Evolutionary conservation across 2,888 invertebrate genomes (phyloP).

Genomic region (Caenorhabditis sp.): DNA sequence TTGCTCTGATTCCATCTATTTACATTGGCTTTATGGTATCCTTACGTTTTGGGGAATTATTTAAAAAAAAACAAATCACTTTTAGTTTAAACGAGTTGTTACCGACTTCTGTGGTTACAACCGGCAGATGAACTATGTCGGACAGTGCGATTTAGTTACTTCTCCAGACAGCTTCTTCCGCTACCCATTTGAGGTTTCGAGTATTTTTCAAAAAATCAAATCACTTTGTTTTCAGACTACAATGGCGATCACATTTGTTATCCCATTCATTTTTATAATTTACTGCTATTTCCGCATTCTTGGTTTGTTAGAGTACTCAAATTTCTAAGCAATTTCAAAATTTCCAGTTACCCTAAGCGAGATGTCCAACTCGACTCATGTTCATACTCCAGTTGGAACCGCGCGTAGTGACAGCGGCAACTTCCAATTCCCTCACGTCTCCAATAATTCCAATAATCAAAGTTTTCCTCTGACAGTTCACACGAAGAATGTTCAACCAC

Average conservation of each 20-base stretch:
- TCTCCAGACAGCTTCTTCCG: slow-evolving; percentile 62
- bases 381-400: slow-evolving; percentile 71
- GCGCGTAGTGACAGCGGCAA: slow-evolving; percentile 69
- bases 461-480: slow-evolving; percentile 66
- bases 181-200: slow-evolving; percentile 67
- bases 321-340: not conserved
- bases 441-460: slow-evolving; percentile 37
- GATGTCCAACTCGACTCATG: slow-evolving; percentile 69
- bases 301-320: slow-evolving; percentile 42
- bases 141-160: slow-evolving; percentile 78
- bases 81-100: slow-evolving; percentile 79
- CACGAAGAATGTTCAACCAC: slow-evolving; percentile 70
- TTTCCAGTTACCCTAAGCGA: slow-evolving; percentile 64
- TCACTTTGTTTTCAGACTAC: slow-evolving; percentile 66
- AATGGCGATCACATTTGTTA: slow-evolving; percentile 79
- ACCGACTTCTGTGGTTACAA: slow-evolving; percentile 80
- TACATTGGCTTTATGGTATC: slow-evolving; percentile 77
- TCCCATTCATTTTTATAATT: slow-evolving; percentile 80
- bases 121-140: slow-evolving; percentile 68
- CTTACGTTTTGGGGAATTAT: not conserved
- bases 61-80: not conserved
- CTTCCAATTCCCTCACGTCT: slow-evolving; percentile 42
- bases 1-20: slow-evolving; percentile 79
- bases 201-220: not conserved
- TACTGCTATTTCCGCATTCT: slow-evolving; percentile 80